Evolutionary conservation across 1,140 invertebrate species (phyloP), one percentile per base, ranked within the genome.

Genomic region (Papilio xuthus): DNA sequence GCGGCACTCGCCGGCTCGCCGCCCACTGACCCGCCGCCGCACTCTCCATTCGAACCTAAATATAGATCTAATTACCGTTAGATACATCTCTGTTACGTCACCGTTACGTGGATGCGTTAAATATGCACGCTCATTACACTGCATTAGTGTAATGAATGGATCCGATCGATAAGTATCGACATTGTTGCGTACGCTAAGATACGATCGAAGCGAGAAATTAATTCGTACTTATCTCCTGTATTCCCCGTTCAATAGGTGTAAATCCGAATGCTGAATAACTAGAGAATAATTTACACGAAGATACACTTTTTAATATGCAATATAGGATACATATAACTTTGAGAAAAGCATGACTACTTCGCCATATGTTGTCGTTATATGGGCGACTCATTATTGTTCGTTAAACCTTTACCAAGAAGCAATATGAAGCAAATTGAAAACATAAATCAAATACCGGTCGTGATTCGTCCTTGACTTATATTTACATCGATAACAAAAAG

Each of bases 61-160:
- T 82, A 82, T 78, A 81, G 69, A 77, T 77, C 79, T 84, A 85
- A 88, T 86, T 87, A 83, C 84, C 74, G 81, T 84, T 85, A 82
- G 78, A 84, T 85, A 20, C 32, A 53, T 41, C 50, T n/a, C 71
- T 67, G 50, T 60, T 76, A 76, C 74, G 74, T 76, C 74, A 76
- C 74, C 18, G 26, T 32, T 84, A 79, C 80, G 79, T 75, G 78
- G 41, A 69, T 67, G 76, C 83, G 85, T 84, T n/a, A 12, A 71
- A 41, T 47, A 26, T 71, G n/a, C 70, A 41, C 70, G 26, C 28
- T 26, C 67, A 41, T 63, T 77, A 23, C 74, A 71, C 47, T 60
- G 26, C 28, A 67, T 67, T 67, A 67, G 60, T 67, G 60, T 67
- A 47, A 73, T 44, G 42, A 73, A 73, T 47, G 42, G 37, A 47